phyloP scores from a whole-genome alignment of 2,888 invertebrate species.

The Microctonus brassicae region DNA sequence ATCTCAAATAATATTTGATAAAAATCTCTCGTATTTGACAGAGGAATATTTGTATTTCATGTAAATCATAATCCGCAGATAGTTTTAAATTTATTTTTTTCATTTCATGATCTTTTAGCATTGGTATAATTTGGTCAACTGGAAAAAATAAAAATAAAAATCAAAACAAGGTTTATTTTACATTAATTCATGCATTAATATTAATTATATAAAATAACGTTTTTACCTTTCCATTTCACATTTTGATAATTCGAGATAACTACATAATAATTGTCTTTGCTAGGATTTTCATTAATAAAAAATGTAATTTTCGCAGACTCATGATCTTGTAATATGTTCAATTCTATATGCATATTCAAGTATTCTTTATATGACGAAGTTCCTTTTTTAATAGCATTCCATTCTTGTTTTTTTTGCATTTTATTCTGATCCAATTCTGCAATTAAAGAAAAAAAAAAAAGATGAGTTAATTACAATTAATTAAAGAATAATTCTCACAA shows the following conservation, averaged over 20 bases:
- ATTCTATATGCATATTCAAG: slow-evolving; percentile 54
- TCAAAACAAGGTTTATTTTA: too few species aligned
- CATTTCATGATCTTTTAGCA: slow-evolving; percentile 51
- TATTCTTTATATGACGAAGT: slow-evolving; percentile 54
- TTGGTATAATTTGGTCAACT: slow-evolving; percentile 61
- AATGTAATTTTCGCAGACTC: slow-evolving; percentile 54
- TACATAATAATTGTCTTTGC: slow-evolving; percentile 55
- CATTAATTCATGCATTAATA: neutral
- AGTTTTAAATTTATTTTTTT: slow-evolving; percentile 51
- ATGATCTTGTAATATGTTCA: slow-evolving; percentile 40
- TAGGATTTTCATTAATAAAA: slow-evolving; percentile 49
- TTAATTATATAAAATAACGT: neutral
- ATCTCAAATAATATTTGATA: slow-evolving; percentile 50
- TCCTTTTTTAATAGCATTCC: slow-evolving; percentile 58
- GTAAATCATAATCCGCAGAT: slow-evolving; percentile 46
- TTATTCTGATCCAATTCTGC: slow-evolving; percentile 48
- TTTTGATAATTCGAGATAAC: slow-evolving; percentile 45
- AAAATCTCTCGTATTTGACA: slow-evolving; percentile 57
- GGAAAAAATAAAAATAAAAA: too few species aligned
- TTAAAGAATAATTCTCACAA: too few species aligned
- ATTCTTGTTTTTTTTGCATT: slow-evolving; percentile 47
- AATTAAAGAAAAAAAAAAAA: neutral
- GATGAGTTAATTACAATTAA: too few species aligned
- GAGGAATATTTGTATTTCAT: slow-evolving; percentile 53
- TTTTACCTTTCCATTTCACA: slow-evolving; percentile 57